These are phyloP conservation scores for Grus americana DNA, from an alignment of 2,113 vertebrate genomes.

Conservation along the genomic window DNA sequence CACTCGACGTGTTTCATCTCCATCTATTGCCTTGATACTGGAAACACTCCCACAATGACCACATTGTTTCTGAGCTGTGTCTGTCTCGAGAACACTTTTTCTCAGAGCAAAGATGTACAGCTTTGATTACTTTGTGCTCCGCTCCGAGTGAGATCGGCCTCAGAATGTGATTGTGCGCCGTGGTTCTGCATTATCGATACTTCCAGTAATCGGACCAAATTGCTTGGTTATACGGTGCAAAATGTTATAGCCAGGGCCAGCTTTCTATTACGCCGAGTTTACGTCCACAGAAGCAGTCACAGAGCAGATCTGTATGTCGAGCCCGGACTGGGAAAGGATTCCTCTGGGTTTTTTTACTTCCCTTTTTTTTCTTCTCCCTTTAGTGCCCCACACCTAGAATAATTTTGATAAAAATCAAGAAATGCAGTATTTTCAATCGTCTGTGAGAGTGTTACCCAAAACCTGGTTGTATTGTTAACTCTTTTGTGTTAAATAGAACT, in stretches of 20 bases:
- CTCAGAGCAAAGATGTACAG: neutral
- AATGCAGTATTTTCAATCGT: neutral
- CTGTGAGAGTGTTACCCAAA: neutral
- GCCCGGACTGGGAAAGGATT: neutral
- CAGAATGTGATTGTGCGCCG: rapidly evolving
- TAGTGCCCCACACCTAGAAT: neutral
- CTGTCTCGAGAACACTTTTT: neutral
- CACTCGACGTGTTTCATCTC: neutral
- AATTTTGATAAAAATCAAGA: neutral
- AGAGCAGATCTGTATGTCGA: neutral
- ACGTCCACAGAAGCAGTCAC: neutral
- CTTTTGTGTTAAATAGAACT: neutral
- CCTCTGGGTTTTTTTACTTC: neutral
- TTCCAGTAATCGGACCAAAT: neutral
- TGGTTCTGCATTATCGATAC: rapidly evolving
- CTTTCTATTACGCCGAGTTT: neutral
- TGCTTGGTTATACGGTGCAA: neutral
- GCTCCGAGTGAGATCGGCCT: neutral
- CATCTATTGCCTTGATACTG: neutral
- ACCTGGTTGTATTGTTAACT: neutral
- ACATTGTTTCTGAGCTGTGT: neutral
- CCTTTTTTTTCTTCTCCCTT: neutral
- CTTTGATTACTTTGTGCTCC: neutral
- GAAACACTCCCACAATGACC: neutral
- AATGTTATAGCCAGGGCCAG: neutral